Evolutionary conservation across 1,140 invertebrate genomes (phyloP), one percentile per base, ranked within the genome.

Genomic region (Matsumurasca onukii): DNA sequence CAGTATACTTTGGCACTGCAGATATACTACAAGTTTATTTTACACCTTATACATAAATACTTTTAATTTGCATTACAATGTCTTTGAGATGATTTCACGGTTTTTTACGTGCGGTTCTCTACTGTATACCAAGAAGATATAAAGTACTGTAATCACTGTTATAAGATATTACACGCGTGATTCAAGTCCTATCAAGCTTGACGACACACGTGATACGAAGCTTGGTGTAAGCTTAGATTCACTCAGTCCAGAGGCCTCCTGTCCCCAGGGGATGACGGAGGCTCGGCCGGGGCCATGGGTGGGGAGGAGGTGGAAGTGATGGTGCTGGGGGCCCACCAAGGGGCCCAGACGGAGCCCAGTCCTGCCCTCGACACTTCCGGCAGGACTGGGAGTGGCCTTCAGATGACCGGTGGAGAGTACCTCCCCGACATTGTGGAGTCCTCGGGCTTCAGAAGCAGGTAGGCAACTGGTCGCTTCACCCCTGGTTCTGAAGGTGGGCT

Each of bases 351-450:
- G 69, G 12, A 78, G 80, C 71, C 71, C 73, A 69, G 73, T 30
- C 71, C 73, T 17, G 63, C 67, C 48, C 68, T 76, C 2, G 78
- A 76, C 0, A 80, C 76, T 22, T 71, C 73, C 64, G 87, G 89
- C 80, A 91, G 88, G 88, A 90, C 87, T 83, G 86, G 86, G 79
- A 90, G 87, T 80, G 89, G 89, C 82, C 88, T 91, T 91, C 89
- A 91, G 86, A 91, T 91, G 78, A 91, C 88, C 73, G 90, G 89
- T 57, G 84, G 82, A 0, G 79, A 75, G 71, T 71, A 69, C 9
- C 63, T n/a, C 25, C 17, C 17, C 5, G n/a, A n/a, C n/a, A n/a
- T n/a, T n/a, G 49, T 17, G 49, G n/a, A 20, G 22, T 74, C 70
- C 29, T 72, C 67, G 15, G 70, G 69, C 27, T 71, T 71, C 24